Evolutionary conservation across 2,888 invertebrate species (phyloP), one percentile per base, ranked within the genome.

Genomic region (Pemphredon lugubris): DNA sequence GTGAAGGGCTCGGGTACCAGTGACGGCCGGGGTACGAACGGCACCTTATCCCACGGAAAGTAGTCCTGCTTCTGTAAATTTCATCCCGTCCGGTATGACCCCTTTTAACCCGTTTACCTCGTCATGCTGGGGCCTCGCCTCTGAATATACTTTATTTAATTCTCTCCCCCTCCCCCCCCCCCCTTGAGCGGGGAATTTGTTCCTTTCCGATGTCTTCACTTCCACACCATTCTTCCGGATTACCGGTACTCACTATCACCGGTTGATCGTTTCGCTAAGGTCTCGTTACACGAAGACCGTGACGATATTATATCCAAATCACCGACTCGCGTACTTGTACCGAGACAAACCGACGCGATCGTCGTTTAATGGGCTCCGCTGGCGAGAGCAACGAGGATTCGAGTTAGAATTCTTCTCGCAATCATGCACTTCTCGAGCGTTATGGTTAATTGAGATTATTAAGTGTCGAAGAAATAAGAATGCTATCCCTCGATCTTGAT

Each of bases 1-100:
- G 96, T 96, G 89, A 96, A 93, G 77, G 96, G 96, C 89, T 95
- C 95, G 81, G 95, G 93, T 83, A 96, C 94, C 90, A 96, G 92
- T 87, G 96, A 95, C 85, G 96, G 96, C 82, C 96, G 93, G 83
- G 96, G 95, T 86, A 96, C 96, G 91, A 93, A 94, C 86, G 96
- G 96, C 90, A 95, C 95, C 93, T 95, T 95, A 91, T 96, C 95
- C 96, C 96, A 96, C 87, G 96, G 95, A 87, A 96, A 94, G 48
- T 92, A 91, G 84, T 91, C 91, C 90, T 93, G 93, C 91, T 93
- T 94, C 95, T 95, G 94, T 91, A 94, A 94, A 63, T 74, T 32
- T 76, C 55, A 69, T 51, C 63, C 67, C 45, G 60, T 57, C 59
- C 60, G 54, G 45, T n/a, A 39, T 16, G 50, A 50, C 26, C 65